phyloP scores from a whole-genome alignment of 2,888 invertebrate species.

The Morpho deidamia region DNA sequence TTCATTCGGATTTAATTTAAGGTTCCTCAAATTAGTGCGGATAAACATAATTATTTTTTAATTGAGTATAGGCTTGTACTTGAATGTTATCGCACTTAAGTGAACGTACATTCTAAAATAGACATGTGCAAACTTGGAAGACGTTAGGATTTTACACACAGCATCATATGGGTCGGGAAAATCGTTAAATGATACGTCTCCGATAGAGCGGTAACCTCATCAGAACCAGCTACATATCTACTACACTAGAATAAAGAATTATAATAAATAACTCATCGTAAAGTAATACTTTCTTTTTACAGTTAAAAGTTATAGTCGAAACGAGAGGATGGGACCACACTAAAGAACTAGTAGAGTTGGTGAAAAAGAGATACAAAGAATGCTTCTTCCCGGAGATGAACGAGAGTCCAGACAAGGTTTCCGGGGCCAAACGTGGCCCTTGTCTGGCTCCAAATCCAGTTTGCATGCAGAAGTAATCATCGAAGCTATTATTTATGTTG shows the following conservation, averaged over 20 bases:
- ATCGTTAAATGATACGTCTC: too few species aligned
- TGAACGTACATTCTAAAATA: background rate
- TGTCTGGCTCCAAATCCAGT: constrained; percentile 66
- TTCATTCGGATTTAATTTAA: too few species aligned
- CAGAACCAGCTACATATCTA: too few species aligned
- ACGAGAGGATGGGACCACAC: constrained; percentile 91
- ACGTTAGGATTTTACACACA: too few species aligned
- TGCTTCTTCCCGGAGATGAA: constrained; percentile 54
- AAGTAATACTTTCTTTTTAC: constrained; percentile 27
- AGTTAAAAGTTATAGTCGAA: constrained; percentile 93
- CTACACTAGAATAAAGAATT: too few species aligned
- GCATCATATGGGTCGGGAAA: too few species aligned
- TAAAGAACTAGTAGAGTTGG: constrained; percentile 53
- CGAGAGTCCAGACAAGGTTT: constrained; percentile 37
- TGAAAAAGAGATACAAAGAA: constrained; percentile 82
- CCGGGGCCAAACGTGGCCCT: constrained; percentile 48
- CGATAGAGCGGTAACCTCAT: too few species aligned
- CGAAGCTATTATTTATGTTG: background rate
- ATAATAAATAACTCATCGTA: too few species aligned
- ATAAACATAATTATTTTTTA: too few species aligned
- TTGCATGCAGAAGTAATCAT: constrained; percentile 60
- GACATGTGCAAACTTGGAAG: background rate
- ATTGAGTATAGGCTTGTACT: too few species aligned
- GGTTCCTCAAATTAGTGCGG: too few species aligned
- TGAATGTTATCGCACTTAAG: too few species aligned